A percentile compares a stretch with the other conserved stretches of the same genome.
phyloP scores from a whole-genome alignment of 2,797 vertebrate genomes.

The Gephyroberyx darwinii region DNA sequence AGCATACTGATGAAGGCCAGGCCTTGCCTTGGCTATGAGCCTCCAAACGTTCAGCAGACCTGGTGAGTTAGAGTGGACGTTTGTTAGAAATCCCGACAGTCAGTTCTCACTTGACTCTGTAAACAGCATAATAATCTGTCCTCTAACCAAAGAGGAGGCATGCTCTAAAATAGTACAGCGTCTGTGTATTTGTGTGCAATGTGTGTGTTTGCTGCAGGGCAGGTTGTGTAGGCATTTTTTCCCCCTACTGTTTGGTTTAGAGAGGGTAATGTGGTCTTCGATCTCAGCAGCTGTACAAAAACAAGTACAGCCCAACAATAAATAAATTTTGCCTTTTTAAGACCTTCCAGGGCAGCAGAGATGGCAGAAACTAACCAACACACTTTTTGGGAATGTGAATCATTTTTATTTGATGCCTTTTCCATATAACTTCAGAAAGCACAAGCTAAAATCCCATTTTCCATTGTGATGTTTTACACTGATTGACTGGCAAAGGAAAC shows the following conservation, averaged over 20 bases:
- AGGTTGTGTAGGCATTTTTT: constrained; percentile 10
- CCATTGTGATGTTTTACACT: neutral
- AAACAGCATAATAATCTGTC: constrained; percentile 50
- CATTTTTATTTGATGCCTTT: constrained; percentile 17
- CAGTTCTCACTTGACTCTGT: constrained; percentile 13
- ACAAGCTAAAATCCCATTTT: too few species aligned
- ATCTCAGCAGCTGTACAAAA: constrained; percentile 38
- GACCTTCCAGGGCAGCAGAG: constrained; percentile 27
- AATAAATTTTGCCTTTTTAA: constrained; percentile 33
- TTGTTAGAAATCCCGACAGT: constrained; percentile 45
- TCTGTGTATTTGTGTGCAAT: constrained; percentile 17
- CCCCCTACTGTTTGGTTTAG: constrained; percentile 36
- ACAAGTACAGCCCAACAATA: constrained; percentile 32
- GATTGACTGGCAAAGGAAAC: neutral
- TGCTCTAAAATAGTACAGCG: constrained; percentile 3
- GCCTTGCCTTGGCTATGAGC: constrained; percentile 27
- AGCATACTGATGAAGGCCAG: constrained; percentile 51
- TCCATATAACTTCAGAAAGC: neutral
- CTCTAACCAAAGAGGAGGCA: constrained; percentile 15
- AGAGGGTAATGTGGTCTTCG: constrained; percentile 45
- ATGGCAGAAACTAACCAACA: constrained; percentile 20
- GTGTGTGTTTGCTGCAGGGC: constrained; percentile 28
- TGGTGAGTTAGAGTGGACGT: constrained; percentile 20
- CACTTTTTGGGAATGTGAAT: constrained; percentile 21
- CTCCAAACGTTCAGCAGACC: constrained; percentile 37